These are phyloP conservation scores for Catocala fraxini DNA, from an alignment of 2,888 invertebrate genomes.

Conservation along the genomic window DNA sequence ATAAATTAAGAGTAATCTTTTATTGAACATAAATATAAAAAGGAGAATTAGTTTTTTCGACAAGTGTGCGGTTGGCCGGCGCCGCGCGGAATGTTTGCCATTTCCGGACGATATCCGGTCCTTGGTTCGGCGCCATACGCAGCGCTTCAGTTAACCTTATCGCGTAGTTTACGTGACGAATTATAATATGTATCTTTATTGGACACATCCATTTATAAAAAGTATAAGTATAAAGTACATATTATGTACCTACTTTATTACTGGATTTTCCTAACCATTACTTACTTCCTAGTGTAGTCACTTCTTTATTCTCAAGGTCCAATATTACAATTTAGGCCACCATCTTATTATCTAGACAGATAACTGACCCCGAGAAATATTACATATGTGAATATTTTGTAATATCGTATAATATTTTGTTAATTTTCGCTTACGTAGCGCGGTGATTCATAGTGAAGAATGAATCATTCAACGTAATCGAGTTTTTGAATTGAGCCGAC, in stretches of 20 bases:
- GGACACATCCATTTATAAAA: slow-evolving; percentile 9
- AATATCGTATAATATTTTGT: slow-evolving; percentile 18
- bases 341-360: background rate
- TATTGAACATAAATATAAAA: slow-evolving; percentile 49
- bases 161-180: slow-evolving; percentile 35
- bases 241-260: background rate
- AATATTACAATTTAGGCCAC: background rate
- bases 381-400: slow-evolving; percentile 1
- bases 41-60: slow-evolving; percentile 67
- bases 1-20: slow-evolving; percentile 27
- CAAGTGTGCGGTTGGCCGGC: slow-evolving; percentile 71
- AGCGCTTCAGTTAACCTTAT: slow-evolving; percentile 71
- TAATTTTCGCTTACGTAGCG: slow-evolving; percentile 72
- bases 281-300: no score
- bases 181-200: slow-evolving; percentile 25
- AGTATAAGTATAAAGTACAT: background rate
- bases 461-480: slow-evolving; percentile 85
- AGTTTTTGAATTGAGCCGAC: slow-evolving; percentile 85
- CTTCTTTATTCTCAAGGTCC: no score
- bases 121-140: slow-evolving; percentile 67
- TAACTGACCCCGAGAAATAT: background rate
- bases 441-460: slow-evolving; percentile 79
- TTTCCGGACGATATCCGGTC: slow-evolving; percentile 86
- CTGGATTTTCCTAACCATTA: no score
- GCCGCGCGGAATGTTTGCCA: slow-evolving; percentile 84